Evolutionary conservation across 2,888 invertebrate species (phyloP).

Genomic region (Ormyrus rosae): DNA sequence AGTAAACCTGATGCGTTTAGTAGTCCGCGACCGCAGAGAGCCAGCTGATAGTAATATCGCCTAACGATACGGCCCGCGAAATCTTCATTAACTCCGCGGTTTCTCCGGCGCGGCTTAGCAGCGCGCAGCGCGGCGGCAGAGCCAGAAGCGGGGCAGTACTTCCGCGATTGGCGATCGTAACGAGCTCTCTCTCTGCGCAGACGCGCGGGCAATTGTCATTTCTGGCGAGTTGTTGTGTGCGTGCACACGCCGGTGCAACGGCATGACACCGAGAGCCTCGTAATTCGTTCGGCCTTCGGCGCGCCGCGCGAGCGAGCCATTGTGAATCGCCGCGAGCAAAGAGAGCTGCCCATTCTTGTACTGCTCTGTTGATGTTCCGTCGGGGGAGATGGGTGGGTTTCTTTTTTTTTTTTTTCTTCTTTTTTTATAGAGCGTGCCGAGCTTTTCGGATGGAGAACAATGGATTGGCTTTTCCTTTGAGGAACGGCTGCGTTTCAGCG

Average conservation of each 20-base stretch:
- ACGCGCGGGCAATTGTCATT: constrained; percentile 29
- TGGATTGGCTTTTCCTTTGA: not conserved
- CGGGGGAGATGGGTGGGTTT: not conserved
- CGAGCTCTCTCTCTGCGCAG: not conserved
- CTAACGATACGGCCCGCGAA: too few relatives aligned
- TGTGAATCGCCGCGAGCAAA: not conserved
- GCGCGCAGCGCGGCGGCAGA: too few relatives aligned
- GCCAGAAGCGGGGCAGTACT: too few relatives aligned
- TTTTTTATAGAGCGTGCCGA: too few relatives aligned
- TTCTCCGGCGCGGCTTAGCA: not conserved
- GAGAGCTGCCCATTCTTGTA: not conserved
- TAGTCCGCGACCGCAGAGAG: too few relatives aligned
- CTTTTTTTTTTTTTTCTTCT: too few relatives aligned
- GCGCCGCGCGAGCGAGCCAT: not conserved
- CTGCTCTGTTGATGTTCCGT: not conserved
- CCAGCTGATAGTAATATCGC: not conserved
- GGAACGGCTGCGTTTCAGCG: too few relatives aligned
- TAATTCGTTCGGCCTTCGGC: constrained; percentile 46
- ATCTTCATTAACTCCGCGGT: not conserved
- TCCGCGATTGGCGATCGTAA: too few relatives aligned
- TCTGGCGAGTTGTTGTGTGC: not conserved
- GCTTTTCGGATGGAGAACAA: not conserved
- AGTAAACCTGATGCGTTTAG: too few relatives aligned
- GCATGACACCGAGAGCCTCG: constrained; percentile 12
- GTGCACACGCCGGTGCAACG: not conserved